Conservation (phyloP, 2,797 vertebrate genomes). For the Pygocentrus nattereri region DNA sequence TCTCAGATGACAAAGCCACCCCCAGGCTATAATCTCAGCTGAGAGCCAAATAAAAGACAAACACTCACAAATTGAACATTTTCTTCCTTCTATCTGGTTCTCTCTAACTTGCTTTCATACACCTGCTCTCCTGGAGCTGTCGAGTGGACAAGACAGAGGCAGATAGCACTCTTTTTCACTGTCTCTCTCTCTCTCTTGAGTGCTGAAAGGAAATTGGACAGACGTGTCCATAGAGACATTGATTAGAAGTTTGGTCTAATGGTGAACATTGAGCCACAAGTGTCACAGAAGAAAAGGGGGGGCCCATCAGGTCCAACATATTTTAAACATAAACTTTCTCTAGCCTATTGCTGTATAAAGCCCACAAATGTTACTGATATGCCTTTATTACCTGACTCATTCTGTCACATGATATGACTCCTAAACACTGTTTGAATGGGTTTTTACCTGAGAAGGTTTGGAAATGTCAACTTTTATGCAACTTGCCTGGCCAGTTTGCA, state of each 20-base stretch:
- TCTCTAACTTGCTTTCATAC: constrained; percentile 18
- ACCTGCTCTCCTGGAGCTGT: constrained; percentile 36
- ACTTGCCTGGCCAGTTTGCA: constrained; percentile 6
- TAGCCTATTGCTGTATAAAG: neutral
- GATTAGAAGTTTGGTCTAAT: constrained; percentile 50
- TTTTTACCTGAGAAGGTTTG: neutral
- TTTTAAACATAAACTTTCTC: neutral
- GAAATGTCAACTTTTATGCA: neutral
- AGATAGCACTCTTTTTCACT: constrained; percentile 20
- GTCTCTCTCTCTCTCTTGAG: constrained; percentile 43
- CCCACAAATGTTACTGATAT: neutral
- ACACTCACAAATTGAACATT: constrained; percentile 51
- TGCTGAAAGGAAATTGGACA: constrained; percentile 63
- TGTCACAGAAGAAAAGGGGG: neutral
- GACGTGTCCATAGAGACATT: constrained; percentile 69
- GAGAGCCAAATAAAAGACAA: constrained; percentile 53
- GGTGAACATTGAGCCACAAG: constrained; percentile 40
- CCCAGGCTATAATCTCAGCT: constrained; percentile 50
- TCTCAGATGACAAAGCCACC: constrained; percentile 52
- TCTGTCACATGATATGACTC: neutral
- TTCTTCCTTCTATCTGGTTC: constrained; percentile 25
- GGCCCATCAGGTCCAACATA: too few relatives aligned
- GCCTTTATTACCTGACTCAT: neutral
- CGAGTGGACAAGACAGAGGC: constrained; percentile 13
- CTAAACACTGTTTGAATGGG: too few relatives aligned